These are phyloP conservation scores for Basileuterus tristriatus DNA, from an alignment of 2,797 vertebrate species.

Conservation along the genomic window DNA sequence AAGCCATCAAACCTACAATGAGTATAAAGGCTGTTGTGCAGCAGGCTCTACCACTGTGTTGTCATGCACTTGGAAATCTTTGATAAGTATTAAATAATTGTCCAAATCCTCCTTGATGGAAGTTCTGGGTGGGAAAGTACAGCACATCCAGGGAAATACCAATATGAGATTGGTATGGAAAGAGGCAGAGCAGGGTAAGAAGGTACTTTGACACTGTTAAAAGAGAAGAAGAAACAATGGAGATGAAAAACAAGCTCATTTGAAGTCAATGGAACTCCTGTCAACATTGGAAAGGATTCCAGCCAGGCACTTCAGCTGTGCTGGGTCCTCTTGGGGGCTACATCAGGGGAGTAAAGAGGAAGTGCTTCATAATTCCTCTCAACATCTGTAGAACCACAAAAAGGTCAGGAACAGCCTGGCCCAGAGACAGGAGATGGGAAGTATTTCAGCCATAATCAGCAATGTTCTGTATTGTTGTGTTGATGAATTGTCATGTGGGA, in stretches of 20 bases:
- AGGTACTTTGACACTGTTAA: not conserved
- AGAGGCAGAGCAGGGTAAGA: not conserved
- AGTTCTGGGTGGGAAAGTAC: not conserved
- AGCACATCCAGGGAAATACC: not conserved
- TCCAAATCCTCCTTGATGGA: not conserved
- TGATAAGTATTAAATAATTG: not conserved
- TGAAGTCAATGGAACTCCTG: not conserved
- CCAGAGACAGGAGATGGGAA: not conserved
- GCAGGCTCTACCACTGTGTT: no score
- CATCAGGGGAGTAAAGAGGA: not conserved
- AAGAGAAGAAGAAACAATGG: not conserved
- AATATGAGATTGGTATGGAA: not conserved
- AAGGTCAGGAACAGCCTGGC: not conserved
- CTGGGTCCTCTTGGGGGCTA: not conserved
- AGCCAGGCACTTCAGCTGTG: not conserved
- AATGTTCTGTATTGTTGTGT: not conserved
- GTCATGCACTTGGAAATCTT: not conserved
- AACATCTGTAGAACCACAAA: not conserved
- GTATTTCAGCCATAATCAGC: not conserved
- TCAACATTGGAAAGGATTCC: not conserved
- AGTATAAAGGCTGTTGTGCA: not conserved
- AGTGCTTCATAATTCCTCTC: not conserved
- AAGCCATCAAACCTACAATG: not conserved
- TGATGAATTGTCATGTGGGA: not conserved
- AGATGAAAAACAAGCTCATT: not conserved